Conservation (phyloP, 2,113 vertebrate species). For the Prinia subflava region DNA sequence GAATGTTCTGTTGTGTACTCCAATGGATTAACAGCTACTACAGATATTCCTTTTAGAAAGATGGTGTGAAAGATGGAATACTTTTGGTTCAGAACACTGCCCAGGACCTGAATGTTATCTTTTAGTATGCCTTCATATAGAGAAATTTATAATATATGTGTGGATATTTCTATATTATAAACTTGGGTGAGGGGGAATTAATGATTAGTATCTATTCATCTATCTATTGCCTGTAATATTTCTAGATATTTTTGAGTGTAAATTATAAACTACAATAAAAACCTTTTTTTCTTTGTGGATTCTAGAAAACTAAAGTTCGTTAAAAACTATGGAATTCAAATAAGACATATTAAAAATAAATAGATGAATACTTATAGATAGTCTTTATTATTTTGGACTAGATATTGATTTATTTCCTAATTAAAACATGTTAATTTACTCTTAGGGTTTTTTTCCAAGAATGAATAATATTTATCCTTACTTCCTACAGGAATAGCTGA, state of each 20-base stretch:
- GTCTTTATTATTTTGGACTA: neutral
- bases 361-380: neutral
- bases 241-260: constrained; percentile 5
- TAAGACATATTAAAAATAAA: neutral
- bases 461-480: neutral
- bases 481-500: neutral
- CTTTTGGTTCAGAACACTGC: constrained; percentile 1
- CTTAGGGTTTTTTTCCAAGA: neutral
- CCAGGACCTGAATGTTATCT: neutral
- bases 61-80: neutral
- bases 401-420: constrained; percentile 40
- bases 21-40: neutral
- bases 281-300: neutral
- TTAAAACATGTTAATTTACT: constrained; percentile 1
- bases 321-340: neutral
- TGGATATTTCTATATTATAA: constrained; percentile 21
- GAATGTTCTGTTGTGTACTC: neutral
- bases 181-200: neutral
- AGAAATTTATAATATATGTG: constrained; percentile 41
- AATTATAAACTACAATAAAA: neutral
- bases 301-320: neutral
- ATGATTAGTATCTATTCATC: neutral
- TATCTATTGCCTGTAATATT: neutral
- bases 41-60: neutral
- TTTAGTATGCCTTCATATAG: constrained; percentile 17